A percentile compares a stretch with the other conserved stretches of the same genome.
These are phyloP conservation scores for Endomychus coccineus DNA, from an alignment of 2,888 invertebrate genomes.

Conservation along the genomic window DNA sequence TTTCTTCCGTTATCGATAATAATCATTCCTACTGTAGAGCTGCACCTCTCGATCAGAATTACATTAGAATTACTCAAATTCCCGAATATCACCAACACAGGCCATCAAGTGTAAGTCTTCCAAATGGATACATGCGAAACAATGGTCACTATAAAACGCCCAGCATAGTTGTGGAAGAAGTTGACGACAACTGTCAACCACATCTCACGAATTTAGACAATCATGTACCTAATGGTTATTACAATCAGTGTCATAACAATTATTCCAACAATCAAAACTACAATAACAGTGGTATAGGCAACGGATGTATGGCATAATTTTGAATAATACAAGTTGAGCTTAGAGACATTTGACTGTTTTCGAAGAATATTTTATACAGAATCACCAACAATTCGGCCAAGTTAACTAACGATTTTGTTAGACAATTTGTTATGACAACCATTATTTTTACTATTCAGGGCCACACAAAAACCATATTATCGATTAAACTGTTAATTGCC, in stretches of 20 bases:
- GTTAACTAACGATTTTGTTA: too few species aligned
- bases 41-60: conserved; percentile 28
- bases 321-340: too few species aligned
- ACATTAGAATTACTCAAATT: conserved; percentile 17
- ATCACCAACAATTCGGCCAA: too few species aligned
- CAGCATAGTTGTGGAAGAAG: conserved; percentile 49
- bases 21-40: conserved; percentile 31
- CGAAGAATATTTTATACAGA: too few species aligned
- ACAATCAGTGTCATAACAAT: conserved; percentile 48
- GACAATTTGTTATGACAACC: too few species aligned
- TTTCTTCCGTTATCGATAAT: conserved; percentile 38
- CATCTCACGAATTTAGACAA: conserved; percentile 49
- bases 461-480: too few species aligned
- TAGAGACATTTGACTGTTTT: too few species aligned
- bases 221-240: conserved; percentile 33
- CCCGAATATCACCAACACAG: conserved; percentile 30
- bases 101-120: conserved; percentile 26
- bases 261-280: conserved; percentile 51
- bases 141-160: conserved; percentile 32
- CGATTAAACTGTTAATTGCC: too few species aligned
- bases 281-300: conserved; percentile 50
- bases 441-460: too few species aligned
- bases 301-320: conserved; percentile 58
- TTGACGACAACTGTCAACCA: conserved; percentile 46
- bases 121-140: conserved; percentile 12